Evolutionary conservation across 2,888 invertebrate species (phyloP), one percentile per base, ranked within the genome.

Genomic region (Euzophera pinguis): DNA sequence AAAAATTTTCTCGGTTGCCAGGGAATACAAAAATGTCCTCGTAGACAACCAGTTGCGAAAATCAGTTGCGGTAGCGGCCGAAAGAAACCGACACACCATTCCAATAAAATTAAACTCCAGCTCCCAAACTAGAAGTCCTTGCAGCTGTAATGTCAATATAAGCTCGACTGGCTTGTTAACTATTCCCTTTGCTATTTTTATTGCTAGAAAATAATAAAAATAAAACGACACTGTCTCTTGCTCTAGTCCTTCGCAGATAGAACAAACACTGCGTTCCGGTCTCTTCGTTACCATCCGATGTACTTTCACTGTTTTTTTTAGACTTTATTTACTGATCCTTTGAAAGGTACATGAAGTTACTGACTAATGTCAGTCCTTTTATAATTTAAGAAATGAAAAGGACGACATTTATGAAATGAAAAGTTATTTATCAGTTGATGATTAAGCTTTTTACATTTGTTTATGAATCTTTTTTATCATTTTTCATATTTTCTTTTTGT

Each of bases 231-330:
- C 48, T 13, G 17, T 53, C 63, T 63, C 62, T 57, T 49, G 50
- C 42, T 29, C 62, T 63, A 65, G 53, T 42, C 42, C 53, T 52
- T 50, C 39, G 10, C 7, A 35, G 41, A 42, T 53, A 53, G 56
- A 58, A 63, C 75, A 73, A 75, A 76, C 70, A 75, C 55, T 59
- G 75, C 71, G 77, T 80, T 81, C 81, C 81, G 81, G 81, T 69
- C 66, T 62, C 69, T 67, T 81, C 78, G 81, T 81, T 81, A 81
- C 72, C 64, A 53, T 53, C 58, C 60, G 55, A 17, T 51, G 37
- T 49, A 16, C 43, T 29, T 5, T 10, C 39, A 39, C 10, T 47
- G 51, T 48, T 22, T 45, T 45, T 32, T n/a, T 34, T 43, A 45
- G 34, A 45, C 29, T 34, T 45, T 45, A 34, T 45, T 45, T 16